phyloP scores from a whole-genome alignment of 1,140 invertebrate genomes.

The Globodera ellingtonae region DNA sequence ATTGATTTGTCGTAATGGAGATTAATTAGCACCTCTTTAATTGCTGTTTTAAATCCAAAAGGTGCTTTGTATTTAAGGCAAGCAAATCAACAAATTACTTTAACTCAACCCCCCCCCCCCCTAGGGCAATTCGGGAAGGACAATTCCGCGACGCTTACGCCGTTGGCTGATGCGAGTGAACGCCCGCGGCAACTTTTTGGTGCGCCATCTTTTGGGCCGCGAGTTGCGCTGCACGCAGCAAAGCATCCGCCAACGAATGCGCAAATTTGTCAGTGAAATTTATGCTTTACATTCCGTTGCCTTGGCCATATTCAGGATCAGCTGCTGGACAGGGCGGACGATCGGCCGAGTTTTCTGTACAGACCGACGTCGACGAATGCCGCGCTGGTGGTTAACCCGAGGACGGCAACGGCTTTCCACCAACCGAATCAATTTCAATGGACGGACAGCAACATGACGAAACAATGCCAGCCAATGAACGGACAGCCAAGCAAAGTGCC shows the following conservation, averaged over 20 bases:
- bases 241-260: slow-evolving; percentile 55
- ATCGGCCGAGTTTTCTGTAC: neutral
- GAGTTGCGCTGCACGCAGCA: slow-evolving; percentile 58
- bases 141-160: slow-evolving; percentile 49
- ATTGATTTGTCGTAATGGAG: neutral
- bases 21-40: too few species aligned
- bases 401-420: neutral
- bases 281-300: neutral
- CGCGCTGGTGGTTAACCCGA: neutral
- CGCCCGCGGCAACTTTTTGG: slow-evolving; percentile 38
- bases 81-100: too few species aligned
- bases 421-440: neutral
- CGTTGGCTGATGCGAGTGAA: slow-evolving; percentile 53
- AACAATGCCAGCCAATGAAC: neutral
- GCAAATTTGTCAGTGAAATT: slow-evolving; percentile 54
- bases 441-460: neutral
- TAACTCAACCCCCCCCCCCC: too few species aligned
- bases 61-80: too few species aligned
- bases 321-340: neutral
- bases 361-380: neutral
- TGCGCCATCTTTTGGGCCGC: slow-evolving; percentile 52
- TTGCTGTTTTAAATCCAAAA: too few species aligned
- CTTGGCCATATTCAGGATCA: neutral
- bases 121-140: slow-evolving; percentile 55
- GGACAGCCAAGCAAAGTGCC: neutral